Evolutionary conservation across 2,113 vertebrate genomes (phyloP).

Genomic region (Lagenorhynchus albirostris): DNA sequence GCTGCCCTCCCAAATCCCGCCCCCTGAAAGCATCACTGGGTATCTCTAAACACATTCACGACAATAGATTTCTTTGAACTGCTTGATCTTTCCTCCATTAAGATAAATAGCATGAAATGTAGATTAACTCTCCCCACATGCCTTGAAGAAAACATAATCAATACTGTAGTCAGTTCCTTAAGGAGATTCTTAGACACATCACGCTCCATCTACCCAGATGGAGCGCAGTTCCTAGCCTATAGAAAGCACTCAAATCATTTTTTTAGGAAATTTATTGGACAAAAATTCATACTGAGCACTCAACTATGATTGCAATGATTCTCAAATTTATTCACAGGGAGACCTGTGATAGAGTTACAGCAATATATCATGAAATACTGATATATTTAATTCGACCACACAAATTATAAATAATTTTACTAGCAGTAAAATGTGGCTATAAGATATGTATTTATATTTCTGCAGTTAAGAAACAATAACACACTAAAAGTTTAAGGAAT

Average conservation of each 20-base stretch:
- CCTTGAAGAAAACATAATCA: not conserved
- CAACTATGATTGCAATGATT: not conserved
- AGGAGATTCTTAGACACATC: not conserved
- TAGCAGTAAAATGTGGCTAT: not conserved
- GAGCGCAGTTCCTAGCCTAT: not conserved
- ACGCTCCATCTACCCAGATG: not conserved
- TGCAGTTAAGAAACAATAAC: not conserved
- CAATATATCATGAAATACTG: conserved; percentile 14
- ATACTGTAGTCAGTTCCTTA: not conserved
- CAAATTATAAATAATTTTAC: conserved; percentile 59
- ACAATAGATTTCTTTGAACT: conserved; percentile 72
- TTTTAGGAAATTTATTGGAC: not conserved
- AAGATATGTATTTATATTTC: not conserved
- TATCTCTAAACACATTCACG: conserved; percentile 68
- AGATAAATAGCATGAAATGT: conserved; percentile 66
- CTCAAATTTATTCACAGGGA: not conserved
- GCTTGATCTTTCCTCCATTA: conserved; percentile 71
- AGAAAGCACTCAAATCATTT: not conserved
- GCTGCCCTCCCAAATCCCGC: not conserved
- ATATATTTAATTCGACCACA: not conserved
- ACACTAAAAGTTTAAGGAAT: conserved; percentile 5
- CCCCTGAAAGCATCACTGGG: conserved; percentile 25
- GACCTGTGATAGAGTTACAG: not conserved
- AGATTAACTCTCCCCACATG: not conserved
- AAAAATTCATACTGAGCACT: not conserved